Evolutionary conservation across 2,888 invertebrate species (phyloP).

Genomic region (Athetis lepigone): DNA sequence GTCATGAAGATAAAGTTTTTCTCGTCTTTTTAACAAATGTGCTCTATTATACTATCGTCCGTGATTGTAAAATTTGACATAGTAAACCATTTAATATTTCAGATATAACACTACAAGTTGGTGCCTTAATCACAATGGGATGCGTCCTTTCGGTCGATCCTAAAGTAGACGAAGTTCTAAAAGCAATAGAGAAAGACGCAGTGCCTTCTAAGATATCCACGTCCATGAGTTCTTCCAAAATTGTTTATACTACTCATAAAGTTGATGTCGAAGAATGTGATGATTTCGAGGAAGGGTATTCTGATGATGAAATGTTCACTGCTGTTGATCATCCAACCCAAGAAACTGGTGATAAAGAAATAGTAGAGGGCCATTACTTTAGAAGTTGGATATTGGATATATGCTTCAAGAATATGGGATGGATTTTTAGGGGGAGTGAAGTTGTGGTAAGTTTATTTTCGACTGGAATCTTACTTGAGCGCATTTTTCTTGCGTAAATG

Average conservation of each 20-base stretch:
- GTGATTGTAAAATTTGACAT: no score
- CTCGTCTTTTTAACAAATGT: no score
- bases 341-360: slow-evolving; percentile 67
- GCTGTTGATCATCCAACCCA: slow-evolving; percentile 58
- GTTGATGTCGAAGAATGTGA: slow-evolving; percentile 77
- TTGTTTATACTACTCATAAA: slow-evolving; percentile 61
- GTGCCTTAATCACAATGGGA: slow-evolving; percentile 93
- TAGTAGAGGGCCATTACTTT: slow-evolving; percentile 75
- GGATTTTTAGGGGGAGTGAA: slow-evolving; percentile 78
- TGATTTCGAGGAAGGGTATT: slow-evolving; percentile 87
- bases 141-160: slow-evolving; percentile 92
- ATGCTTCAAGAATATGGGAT: slow-evolving; percentile 91
- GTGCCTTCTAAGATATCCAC: slow-evolving; percentile 67
- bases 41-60: no score
- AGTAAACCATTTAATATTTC: slow-evolving; percentile 24
- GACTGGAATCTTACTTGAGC: background rate
- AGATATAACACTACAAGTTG: slow-evolving; percentile 94
- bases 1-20: no score
- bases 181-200: slow-evolving; percentile 88
- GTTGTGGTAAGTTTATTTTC: slow-evolving; percentile 72
- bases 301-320: slow-evolving; percentile 84
- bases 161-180: slow-evolving; percentile 91
- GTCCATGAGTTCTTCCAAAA: slow-evolving; percentile 59
- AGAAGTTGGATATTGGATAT: slow-evolving; percentile 91
- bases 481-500: background rate